Evolutionary conservation across 2,113 vertebrate species (phyloP), one percentile per base, ranked within the genome.

Genomic region (Polypterus senegalus): DNA sequence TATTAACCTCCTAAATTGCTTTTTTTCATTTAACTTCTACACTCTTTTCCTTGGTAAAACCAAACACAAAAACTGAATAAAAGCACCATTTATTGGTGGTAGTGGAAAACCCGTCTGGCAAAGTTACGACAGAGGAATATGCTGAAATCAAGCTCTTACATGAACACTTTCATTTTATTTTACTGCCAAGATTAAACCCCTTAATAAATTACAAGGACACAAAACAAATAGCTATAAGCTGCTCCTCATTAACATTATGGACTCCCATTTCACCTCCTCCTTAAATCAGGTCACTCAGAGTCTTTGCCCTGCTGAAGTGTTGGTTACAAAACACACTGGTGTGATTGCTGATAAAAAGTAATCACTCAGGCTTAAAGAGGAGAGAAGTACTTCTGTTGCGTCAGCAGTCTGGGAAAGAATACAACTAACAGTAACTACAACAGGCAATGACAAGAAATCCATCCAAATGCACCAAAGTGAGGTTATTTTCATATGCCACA

Each of bases 11-110:
- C 27, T 27, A 8, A 52, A 10, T 52, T 52, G 51, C 51, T 52
- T 8, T 52, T 52, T 52, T 52, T 52, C 7, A 8, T 52, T 52
- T 52, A 52, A 10, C 7, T 52, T 52, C 3, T 8, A 4, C 10
- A 10, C 51, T 52, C 3, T 52, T 52, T 52, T 8, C 3, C 7
- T 52, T 52, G 10, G 51, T 10, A 8, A 52, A 8, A 52, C 10
- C 10, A 27, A 27, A 27, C 27, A 27, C 27, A 27, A 27, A 27
- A 27, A 27, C 27, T 27, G 27, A 27, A 27, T 69, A 58, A 64
- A 66, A 61, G 67, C 8, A 60, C 60, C 57, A 63, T 63, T 67
- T 43, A 66, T 63, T 58, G 67, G 58, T 60, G 60, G 3, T n/a
- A 58, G 63, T 67, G 71, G 61, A 71, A 61, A 66, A 5, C 45